Evolutionary conservation across 2,888 invertebrate genomes (phyloP).

Genomic region (Hoplodrina blanda): DNA sequence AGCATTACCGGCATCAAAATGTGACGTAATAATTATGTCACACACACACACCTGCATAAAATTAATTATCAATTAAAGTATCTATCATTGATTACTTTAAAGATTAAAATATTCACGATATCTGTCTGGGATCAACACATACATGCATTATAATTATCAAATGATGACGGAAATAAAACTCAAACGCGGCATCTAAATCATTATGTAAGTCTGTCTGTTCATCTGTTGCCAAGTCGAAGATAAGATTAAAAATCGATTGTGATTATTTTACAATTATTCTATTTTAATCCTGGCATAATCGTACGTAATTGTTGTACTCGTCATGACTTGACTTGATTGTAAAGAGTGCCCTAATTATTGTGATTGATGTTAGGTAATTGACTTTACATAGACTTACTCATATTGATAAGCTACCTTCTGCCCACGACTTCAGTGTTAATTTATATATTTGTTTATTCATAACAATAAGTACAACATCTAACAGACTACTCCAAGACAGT

Average conservation of each 20-base stretch:
- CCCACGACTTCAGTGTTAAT: too few species aligned
- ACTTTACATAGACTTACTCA: not conserved
- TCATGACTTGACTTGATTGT: slow-evolving; percentile 7
- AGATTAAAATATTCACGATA: slow-evolving; percentile 3
- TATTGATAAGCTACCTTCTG: too few species aligned
- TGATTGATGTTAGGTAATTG: not conserved
- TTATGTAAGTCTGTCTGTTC: slow-evolving; percentile 3
- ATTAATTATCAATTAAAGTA: slow-evolving; percentile 6
- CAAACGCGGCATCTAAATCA: not conserved
- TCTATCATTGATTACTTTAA: not conserved
- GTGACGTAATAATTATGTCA: slow-evolving; percentile 1
- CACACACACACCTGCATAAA: not conserved
- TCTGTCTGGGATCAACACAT: slow-evolving; percentile 11
- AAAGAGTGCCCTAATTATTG: slow-evolving; percentile 12
- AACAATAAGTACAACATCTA: too few species aligned
- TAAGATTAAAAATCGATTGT: slow-evolving; percentile 15
- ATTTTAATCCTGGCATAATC: slow-evolving; percentile 9
- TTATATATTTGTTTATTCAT: too few species aligned
- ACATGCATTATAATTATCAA: not conserved
- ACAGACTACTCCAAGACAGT: too few species aligned
- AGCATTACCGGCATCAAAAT: not conserved
- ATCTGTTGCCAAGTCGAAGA: slow-evolving; percentile 22
- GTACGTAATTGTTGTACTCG: not conserved
- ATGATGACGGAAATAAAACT: slow-evolving; percentile 26
- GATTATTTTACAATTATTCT: slow-evolving; percentile 9